These are phyloP conservation scores for Cranoglanis bouderius DNA, from an alignment of 2,113 vertebrate species.

Conservation along the genomic window DNA sequence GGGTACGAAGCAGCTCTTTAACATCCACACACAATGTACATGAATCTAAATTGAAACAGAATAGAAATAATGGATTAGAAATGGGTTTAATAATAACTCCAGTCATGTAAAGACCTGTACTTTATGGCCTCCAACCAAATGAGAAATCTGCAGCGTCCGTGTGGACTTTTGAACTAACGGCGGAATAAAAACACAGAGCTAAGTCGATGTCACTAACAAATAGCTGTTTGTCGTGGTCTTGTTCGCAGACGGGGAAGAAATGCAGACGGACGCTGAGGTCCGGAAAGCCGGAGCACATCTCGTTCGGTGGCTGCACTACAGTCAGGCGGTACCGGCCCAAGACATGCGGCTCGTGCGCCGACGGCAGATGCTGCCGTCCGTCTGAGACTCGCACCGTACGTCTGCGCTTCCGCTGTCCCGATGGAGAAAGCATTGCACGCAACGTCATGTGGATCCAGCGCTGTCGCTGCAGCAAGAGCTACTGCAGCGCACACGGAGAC, in stretches of 20 bases:
- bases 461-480: constrained; percentile 67
- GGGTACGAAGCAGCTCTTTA: constrained; percentile 57
- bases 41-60: too few relatives aligned
- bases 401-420: constrained; percentile 70
- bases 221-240: not conserved
- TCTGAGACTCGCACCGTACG: constrained; percentile 64
- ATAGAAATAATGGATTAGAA: too few relatives aligned
- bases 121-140: not conserved
- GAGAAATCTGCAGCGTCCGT: not conserved
- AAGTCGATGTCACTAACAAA: not conserved
- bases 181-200: not conserved
- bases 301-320: constrained; percentile 70
- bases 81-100: too few relatives aligned
- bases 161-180: not conserved
- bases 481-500: constrained; percentile 18
- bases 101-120: not conserved
- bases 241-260: constrained; percentile 63
- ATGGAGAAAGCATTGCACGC: constrained; percentile 65
- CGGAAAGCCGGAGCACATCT: constrained; percentile 59
- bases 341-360: constrained; percentile 67
- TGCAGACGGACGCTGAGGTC: constrained; percentile 66
- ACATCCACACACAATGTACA: not conserved
- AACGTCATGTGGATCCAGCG: constrained; percentile 73
- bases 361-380: constrained; percentile 70
- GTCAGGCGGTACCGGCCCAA: constrained; percentile 62